Evolutionary conservation across 2,888 invertebrate genomes (phyloP), one percentile per base, ranked within the genome.

Genomic region (Elmis aenea): DNA sequence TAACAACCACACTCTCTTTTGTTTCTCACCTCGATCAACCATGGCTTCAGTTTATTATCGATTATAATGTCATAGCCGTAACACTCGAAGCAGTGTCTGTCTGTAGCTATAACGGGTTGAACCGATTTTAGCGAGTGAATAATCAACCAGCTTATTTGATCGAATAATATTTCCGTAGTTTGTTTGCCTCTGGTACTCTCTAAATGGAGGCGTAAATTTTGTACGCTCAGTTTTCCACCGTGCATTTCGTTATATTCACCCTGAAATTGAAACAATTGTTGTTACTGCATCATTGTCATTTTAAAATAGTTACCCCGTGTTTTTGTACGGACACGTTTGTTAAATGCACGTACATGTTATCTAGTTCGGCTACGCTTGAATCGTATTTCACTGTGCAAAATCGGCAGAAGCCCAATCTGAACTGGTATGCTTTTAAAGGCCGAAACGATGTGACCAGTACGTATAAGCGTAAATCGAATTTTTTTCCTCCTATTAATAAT

Each of bases 311-410:
- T 67, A 85, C 85, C 49, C 94, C 94, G 61, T 93, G 92, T 67
- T 94, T 95, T 68, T 97, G 96, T n/a, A 96, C 92, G 38, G 95
- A 94, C 3, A 95, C 95, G 64, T 96, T 96, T 6, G 95, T 95
- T 33, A 95, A 74, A 72, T 95, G 95, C 33, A 94, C 88, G 59
- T 91, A 95, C 82, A 90, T 88, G 64, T 88, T 93, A 66, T 92
- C 91, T 52, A 88, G 69, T 64, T 89, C 89, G 22, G 85, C 85
- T 22, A 85, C 84, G 64, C 85, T 89, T 2, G 85, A 87, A 61
- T 92, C 90, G 61, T 95, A 95, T 64, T 94, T 94, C 29, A 94
- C 90, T 0, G 94, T 93, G 58, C 94, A 96, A 70, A 96, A 96
- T 37, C 95, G 79, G 66, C 94, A 93, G 69, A 96, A 96, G 5